Evolutionary conservation across 1,140 invertebrate species (phyloP), one percentile per base, ranked within the genome.

Genomic region (Zaprionus davidi): DNA sequence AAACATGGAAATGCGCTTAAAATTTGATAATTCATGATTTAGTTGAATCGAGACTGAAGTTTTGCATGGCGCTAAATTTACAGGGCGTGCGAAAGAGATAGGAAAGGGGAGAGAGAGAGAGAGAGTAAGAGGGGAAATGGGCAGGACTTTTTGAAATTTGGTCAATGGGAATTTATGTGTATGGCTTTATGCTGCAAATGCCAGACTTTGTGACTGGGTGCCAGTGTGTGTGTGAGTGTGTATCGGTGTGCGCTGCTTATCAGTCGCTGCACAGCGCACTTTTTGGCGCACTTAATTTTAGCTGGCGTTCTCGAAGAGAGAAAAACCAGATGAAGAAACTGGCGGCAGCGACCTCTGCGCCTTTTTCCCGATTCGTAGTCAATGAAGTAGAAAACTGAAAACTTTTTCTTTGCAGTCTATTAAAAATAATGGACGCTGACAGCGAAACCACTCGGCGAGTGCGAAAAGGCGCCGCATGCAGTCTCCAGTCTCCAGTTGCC

Each of bases 311-410:
- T 46, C 59, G 26, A 6, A 31, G 36, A 66, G 34, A 57, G 41
- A 9, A 22, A 41, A 17, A 38, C 36, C 44, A 51, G 34, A 22
- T 4, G 17, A 60, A 44, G 22, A 38, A 62, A 38, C 56, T 46
- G 41, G 41, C n/a, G 15, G 41, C 15, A 9, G 78, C 64, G 67
- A 71, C 74, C 66, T 34, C 64, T 58, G 73, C 81, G 79, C 70
- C 81, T 85, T 88, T 80, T 79, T 41, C 36, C 82, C 85, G 85
- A 90, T 90, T 90, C 71, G 76, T 73, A 85, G 85, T 90, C 85
- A 90, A 90, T 90, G 85, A 85, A 90, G 85, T 77, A 84, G 85
- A 90, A 90, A 90, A 90, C 85, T 90, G 85, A 90, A 82, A 90
- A 90, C 85, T 90, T 90, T 90, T 90, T 77, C 79, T 82, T 88